Percentiles rank a stretch among this genome's conserved stretches.
These are phyloP conservation scores for Himalopsyche tibetana DNA, from an alignment of 2,888 invertebrate species.

Conservation along the genomic window DNA sequence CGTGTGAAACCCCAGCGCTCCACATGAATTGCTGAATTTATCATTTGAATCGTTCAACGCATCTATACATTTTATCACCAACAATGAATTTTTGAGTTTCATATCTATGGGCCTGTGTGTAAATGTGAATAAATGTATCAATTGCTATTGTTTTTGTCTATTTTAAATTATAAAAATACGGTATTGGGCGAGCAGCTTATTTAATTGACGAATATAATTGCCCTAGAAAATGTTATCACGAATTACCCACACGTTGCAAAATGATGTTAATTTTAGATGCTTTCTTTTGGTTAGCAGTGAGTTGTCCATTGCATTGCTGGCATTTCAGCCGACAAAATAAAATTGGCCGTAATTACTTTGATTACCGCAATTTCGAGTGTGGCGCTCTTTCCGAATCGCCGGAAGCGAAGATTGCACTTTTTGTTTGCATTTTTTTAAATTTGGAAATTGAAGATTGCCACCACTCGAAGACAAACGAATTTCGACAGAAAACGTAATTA, in stretches of 20 bases:
- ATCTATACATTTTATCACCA: too few relatives aligned
- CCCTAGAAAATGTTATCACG: neutral
- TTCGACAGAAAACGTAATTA: neutral
- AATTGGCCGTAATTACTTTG: conserved; percentile 36
- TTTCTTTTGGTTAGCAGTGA: conserved; percentile 28
- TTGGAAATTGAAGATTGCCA: conserved; percentile 42
- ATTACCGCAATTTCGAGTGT: conserved; percentile 37
- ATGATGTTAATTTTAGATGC: neutral
- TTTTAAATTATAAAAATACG: too few relatives aligned
- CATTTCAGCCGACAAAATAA: conserved; percentile 3
- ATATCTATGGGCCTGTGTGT: too few relatives aligned
- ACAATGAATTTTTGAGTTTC: too few relatives aligned
- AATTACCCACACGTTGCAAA: neutral
- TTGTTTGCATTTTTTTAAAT: conserved; percentile 39
- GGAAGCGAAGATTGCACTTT: conserved; percentile 27
- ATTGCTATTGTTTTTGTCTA: too few relatives aligned
- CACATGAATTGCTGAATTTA: too few relatives aligned
- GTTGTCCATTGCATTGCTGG: neutral
- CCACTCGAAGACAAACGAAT: conserved; percentile 18
- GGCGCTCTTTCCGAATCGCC: conserved; percentile 28
- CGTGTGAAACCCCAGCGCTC: too few relatives aligned
- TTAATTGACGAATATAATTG: conserved; percentile 4
- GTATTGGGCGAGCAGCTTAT: too few relatives aligned
- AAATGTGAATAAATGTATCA: too few relatives aligned
- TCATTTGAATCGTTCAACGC: too few relatives aligned